Base-by-base conservation (phyloP, 2,888 invertebrate genomes). In the Lutraria lutraria region DNA sequence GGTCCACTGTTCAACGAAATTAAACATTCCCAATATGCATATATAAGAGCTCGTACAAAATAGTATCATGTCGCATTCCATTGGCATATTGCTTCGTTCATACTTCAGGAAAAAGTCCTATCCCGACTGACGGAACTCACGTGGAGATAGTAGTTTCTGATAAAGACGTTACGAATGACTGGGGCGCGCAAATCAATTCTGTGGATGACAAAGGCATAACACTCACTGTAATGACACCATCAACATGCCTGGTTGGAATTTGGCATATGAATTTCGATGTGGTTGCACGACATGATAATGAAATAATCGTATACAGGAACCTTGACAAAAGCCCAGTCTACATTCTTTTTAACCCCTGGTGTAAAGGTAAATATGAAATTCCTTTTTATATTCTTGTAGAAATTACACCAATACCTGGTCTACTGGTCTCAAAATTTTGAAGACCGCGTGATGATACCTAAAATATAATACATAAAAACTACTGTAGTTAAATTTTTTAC, bases 281-380 rank as follows among this genome's bases (percentile, higher is more conserved):
- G 1, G 89, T 94, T 2, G 88, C 92, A 82, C 90, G 88, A 83
- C 83, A 83, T 16, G 88, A 92, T 79, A 88, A 86, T 12, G 81
- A 82, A 21, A 85, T 82, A 3, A 29, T 72, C 19, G 87, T 93
- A 6, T 91, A 87, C 82, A 80, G 93, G 83, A 91, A 93, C 83
- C 31, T 60, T 25, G 94, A 94, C 84, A 88, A 90, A 89, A 97
- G 98, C 85, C 97, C 90, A 10, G 97, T 99, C 93, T 98, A 98
- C 95, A 97, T 99, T 0, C 97, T 99, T 2, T 99, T 98, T 96
- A 99, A 99, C 97, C 98, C 99, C 0, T 99, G 99, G 99, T 98
- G 98, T 96, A 97, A 98, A 97, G 98, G 98, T 98, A 97, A 34
- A 19, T 76, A 76, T 25, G 13, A n/a, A 1, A 68, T 25, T 68